A percentile compares a stretch with the other conserved stretches of the same genome.
These are phyloP conservation scores for Chrysomallon squamiferum DNA, from an alignment of 1,140 invertebrate genomes.

Conservation along the genomic window DNA sequence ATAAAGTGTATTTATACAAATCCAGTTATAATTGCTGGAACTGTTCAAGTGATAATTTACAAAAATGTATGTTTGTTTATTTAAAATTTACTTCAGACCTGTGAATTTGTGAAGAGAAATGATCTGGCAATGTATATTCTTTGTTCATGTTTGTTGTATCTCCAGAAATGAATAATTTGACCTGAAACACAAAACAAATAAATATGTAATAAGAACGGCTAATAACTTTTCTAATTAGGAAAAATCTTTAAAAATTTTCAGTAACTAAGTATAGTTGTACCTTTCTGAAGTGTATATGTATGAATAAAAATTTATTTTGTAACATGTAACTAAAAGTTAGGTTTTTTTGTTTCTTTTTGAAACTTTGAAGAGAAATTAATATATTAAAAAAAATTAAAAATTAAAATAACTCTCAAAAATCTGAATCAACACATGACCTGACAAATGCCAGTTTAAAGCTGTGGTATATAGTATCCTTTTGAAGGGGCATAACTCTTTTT, in stretches of 20 bases:
- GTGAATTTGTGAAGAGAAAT: slow-evolving; percentile 43
- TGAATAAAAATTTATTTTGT: too few species aligned
- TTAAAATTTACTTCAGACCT: slow-evolving; percentile 18
- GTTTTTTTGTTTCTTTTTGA: too few species aligned
- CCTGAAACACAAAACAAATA: slow-evolving; percentile 23
- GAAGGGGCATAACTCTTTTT: not conserved
- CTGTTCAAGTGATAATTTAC: too few species aligned
- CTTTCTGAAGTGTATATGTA: too few species aligned
- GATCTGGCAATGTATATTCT: slow-evolving; percentile 41
- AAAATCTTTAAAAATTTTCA: not conserved
- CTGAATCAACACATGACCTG: not conserved
- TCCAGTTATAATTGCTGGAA: too few species aligned
- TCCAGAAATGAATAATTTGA: slow-evolving; percentile 46
- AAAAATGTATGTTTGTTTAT: too few species aligned
- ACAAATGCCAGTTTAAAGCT: not conserved
- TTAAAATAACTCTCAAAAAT: not conserved
- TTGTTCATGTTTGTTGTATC: slow-evolving; percentile 30
- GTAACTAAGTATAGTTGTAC: not conserved
- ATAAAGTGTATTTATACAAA: too few species aligned
- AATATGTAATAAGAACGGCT: not conserved
- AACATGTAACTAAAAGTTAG: too few species aligned
- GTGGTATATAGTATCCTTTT: not conserved
- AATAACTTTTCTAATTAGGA: too few species aligned
- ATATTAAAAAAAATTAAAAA: too few species aligned
- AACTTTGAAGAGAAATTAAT: too few species aligned